phyloP scores from a whole-genome alignment of 1,140 invertebrate species.

The Mactra quadrangularis region DNA sequence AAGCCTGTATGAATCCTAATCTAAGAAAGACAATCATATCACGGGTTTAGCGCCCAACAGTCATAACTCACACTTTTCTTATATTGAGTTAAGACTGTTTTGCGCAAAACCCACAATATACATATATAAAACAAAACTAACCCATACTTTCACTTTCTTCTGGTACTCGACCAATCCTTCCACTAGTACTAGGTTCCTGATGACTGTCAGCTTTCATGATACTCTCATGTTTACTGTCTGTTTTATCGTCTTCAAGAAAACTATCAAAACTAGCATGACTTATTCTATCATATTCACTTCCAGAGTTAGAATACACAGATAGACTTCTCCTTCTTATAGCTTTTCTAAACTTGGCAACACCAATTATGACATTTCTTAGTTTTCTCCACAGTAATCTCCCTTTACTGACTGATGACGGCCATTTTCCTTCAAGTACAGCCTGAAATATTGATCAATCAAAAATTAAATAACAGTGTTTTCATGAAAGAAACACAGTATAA shows the following conservation, averaged over 20 bases:
- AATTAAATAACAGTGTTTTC: not conserved
- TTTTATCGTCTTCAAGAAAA: slow-evolving; percentile 76
- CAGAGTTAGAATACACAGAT: slow-evolving; percentile 82
- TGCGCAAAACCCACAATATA: too few relatives aligned
- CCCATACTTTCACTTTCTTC: slow-evolving; percentile 57
- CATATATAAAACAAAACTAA: too few relatives aligned
- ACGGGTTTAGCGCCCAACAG: too few relatives aligned
- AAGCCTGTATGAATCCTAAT: too few relatives aligned
- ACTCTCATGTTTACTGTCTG: slow-evolving; percentile 47
- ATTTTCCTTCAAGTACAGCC: slow-evolving; percentile 96
- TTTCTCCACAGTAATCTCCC: slow-evolving; percentile 96
- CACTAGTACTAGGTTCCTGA: not conserved
- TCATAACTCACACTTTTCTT: too few relatives aligned
- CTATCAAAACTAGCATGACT: slow-evolving; percentile 82
- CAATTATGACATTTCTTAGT: slow-evolving; percentile 94
- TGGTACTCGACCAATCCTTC: not conserved
- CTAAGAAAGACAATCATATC: too few relatives aligned
- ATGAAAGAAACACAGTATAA: too few relatives aligned
- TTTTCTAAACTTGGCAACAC: slow-evolving; percentile 89
- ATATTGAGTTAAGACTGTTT: too few relatives aligned
- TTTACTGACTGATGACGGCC: slow-evolving; percentile 94
- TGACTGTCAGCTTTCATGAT: slow-evolving; percentile 45
- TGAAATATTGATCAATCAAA: slow-evolving; percentile 58
- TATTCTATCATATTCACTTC: slow-evolving; percentile 81
- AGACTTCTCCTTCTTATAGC: slow-evolving; percentile 74